Evolutionary conservation across 2,888 invertebrate species (phyloP).

Genomic region (Cataglyphis altisquamis): DNA sequence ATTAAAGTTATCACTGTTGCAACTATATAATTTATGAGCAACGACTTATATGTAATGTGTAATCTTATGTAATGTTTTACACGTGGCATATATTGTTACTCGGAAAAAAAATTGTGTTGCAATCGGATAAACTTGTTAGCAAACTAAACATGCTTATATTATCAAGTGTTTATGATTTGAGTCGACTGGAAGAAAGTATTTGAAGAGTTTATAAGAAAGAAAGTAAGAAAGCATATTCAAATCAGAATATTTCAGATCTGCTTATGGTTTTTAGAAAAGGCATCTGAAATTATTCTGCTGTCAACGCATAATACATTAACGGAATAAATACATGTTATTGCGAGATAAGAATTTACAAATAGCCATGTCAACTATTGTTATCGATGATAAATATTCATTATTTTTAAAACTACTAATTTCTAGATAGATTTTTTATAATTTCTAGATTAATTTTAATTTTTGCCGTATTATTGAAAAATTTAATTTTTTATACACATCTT

Average conservation of each 20-base stretch:
- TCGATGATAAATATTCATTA: too few relatives aligned
- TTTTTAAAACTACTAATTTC: too few relatives aligned
- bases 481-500: too few relatives aligned
- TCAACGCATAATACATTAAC: background rate
- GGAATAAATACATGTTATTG: background rate
- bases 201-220: background rate
- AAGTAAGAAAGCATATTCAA: background rate
- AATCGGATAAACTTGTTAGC: background rate
- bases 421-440: too few relatives aligned
- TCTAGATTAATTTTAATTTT: too few relatives aligned
- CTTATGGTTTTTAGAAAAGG: background rate
- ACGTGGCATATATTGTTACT: background rate
- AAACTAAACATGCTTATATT: background rate
- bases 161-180: background rate
- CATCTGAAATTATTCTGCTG: background rate
- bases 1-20: background rate
- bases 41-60: background rate
- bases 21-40: background rate
- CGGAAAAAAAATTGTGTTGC: conserved; percentile 15
- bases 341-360: too few relatives aligned
- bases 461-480: too few relatives aligned
- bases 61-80: background rate
- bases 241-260: background rate
- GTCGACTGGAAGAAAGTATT: background rate
- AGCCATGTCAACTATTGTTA: too few relatives aligned